Evolutionary conservation across 2,888 invertebrate species (phyloP).

Genomic region (Mechanitis messenoides): DNA sequence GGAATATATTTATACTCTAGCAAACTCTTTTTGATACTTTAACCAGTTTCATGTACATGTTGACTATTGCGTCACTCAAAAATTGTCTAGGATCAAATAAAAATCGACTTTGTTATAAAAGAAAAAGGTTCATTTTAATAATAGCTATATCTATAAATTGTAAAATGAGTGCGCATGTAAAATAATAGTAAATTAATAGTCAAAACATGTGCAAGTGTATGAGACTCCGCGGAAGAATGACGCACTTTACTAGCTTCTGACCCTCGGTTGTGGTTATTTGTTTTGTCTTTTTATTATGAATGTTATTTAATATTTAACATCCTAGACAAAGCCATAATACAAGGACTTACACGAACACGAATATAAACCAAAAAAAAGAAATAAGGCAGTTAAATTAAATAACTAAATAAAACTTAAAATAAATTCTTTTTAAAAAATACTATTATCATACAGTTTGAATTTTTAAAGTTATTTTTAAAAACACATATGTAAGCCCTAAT

Average conservation of each 20-base stretch:
- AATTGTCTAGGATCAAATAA: not conserved
- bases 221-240: constrained; percentile 31
- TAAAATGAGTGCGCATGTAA: constrained; percentile 13
- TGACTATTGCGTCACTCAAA: constrained; percentile 18
- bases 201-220: constrained; percentile 26
- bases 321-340: too few species aligned
- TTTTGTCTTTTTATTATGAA: constrained; percentile 8
- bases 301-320: too few species aligned
- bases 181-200: constrained; percentile 22
- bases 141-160: not conserved
- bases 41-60: constrained; percentile 9
- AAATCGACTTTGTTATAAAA: not conserved
- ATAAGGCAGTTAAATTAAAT: too few species aligned
- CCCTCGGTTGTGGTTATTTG: constrained; percentile 11
- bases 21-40: constrained; percentile 9
- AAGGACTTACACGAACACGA: too few species aligned
- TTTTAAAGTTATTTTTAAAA: too few species aligned
- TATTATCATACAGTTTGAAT: too few species aligned
- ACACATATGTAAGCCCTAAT: too few species aligned
- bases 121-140: constrained; percentile 8
- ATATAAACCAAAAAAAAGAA: too few species aligned
- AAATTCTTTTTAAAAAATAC: too few species aligned
- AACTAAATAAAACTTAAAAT: too few species aligned
- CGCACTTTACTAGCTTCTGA: constrained; percentile 24
- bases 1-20: not conserved